Conservation (phyloP, 2,797 vertebrate species). For the Scomberomorus guttatus region DNA sequence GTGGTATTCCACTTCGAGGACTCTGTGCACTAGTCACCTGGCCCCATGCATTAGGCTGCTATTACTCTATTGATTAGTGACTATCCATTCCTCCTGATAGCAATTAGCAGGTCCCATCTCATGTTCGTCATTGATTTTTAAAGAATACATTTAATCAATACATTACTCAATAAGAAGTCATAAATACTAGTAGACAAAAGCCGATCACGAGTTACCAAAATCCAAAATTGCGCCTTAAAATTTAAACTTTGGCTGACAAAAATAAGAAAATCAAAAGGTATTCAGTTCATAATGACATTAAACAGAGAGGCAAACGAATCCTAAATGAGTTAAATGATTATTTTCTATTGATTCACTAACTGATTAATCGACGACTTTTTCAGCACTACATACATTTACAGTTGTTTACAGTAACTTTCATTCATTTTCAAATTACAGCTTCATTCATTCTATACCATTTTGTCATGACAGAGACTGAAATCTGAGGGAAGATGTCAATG, state of each 20-base stretch:
- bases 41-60: conserved; percentile 20
- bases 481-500: conserved; percentile 23
- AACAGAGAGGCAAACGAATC: neutral
- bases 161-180: neutral
- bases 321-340: neutral
- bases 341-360: neutral
- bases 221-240: neutral
- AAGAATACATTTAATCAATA: neutral
- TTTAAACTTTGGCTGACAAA: neutral
- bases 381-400: neutral
- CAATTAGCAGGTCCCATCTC: neutral
- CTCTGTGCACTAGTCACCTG: neutral
- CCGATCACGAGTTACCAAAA: too few species aligned
- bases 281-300: too few species aligned
- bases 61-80: conserved; percentile 20
- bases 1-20: neutral
- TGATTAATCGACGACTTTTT: neutral
- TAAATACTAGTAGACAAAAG: neutral
- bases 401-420: neutral
- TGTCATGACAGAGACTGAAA: neutral
- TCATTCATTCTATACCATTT: conserved; percentile 2
- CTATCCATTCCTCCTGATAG: neutral
- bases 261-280: neutral
- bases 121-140: neutral
- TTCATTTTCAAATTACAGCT: conserved; percentile 1